phyloP scores from a whole-genome alignment of 2,888 invertebrate genomes.

The Xestia rhomboidea region DNA sequence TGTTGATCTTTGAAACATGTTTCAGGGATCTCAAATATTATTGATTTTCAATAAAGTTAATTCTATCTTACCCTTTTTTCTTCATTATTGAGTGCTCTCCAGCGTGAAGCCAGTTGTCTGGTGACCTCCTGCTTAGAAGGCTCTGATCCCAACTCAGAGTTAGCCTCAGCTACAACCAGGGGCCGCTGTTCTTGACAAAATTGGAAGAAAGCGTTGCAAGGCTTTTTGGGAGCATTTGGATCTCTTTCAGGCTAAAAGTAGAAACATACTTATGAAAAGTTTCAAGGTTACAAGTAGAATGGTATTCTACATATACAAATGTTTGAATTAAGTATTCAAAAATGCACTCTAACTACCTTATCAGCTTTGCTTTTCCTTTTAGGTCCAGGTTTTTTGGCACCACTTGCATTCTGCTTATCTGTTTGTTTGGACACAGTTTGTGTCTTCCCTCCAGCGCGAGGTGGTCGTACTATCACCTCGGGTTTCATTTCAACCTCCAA shows the following conservation, averaged over 20 bases:
- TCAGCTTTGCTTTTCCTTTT: slow-evolving; percentile 92
- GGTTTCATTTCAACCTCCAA: slow-evolving; percentile 90
- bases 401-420: slow-evolving; percentile 80
- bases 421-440: slow-evolving; percentile 76
- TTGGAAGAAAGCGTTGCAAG: slow-evolving; percentile 95
- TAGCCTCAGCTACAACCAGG: slow-evolving; percentile 92
- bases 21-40: background rate
- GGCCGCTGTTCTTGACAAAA: slow-evolving; percentile 95
- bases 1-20: background rate
- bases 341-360: slow-evolving; percentile 80
- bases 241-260: slow-evolving; percentile 89
- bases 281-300: background rate
- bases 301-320: background rate
- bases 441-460: slow-evolving; percentile 76
- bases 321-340: background rate
- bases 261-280: background rate
- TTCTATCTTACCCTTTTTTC: slow-evolving; percentile 92
- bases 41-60: background rate
- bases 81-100: slow-evolving; percentile 93
- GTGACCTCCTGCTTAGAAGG: slow-evolving; percentile 94
- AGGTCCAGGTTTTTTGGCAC: slow-evolving; percentile 83
- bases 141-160: slow-evolving; percentile 92
- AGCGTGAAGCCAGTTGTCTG: slow-evolving; percentile 93
- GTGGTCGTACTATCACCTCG: slow-evolving; percentile 74
- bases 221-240: slow-evolving; percentile 94